Conservation (phyloP, 1,140 invertebrate genomes). For the Drosophila varians region DNA sequence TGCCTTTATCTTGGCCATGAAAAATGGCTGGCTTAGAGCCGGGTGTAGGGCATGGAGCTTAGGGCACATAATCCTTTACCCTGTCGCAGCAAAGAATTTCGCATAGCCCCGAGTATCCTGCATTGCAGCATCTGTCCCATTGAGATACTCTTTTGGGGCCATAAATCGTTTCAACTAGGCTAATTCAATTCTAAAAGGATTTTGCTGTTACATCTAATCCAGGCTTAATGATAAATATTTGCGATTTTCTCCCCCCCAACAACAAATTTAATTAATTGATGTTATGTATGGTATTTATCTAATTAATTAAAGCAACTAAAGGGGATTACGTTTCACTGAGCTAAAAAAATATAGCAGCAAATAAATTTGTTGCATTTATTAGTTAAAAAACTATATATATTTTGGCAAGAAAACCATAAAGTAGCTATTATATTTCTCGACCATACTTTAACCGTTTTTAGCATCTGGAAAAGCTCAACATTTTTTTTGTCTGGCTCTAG, state of each 20-base stretch:
- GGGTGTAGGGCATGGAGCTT: not conserved
- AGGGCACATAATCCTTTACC: conserved; percentile 63
- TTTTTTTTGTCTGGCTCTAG: conserved; percentile 13
- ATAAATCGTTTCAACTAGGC: conserved; percentile 5
- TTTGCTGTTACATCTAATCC: not conserved
- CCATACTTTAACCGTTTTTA: not conserved
- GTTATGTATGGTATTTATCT: not conserved
- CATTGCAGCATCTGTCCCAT: conserved; percentile 1
- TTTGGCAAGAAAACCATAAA: no score
- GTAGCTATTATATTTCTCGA: not conserved
- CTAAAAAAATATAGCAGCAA: no score
- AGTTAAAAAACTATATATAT: no score
- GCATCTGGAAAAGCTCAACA: not conserved
- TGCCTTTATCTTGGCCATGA: conserved; percentile 35
- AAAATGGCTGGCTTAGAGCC: conserved; percentile 58
- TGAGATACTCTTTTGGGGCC: conserved; percentile 5
- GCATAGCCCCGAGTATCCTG: not conserved
- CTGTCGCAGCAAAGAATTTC: conserved; percentile 39
- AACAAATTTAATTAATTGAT: not conserved
- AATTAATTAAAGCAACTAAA: not conserved
- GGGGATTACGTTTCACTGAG: not conserved
- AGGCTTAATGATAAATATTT: not conserved
- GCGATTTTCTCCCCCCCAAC: not conserved
- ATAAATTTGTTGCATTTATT: no score
- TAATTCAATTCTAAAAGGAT: not conserved